phyloP scores from a whole-genome alignment of 2,113 vertebrate species.

The Halichoeres trimaculatus region DNA sequence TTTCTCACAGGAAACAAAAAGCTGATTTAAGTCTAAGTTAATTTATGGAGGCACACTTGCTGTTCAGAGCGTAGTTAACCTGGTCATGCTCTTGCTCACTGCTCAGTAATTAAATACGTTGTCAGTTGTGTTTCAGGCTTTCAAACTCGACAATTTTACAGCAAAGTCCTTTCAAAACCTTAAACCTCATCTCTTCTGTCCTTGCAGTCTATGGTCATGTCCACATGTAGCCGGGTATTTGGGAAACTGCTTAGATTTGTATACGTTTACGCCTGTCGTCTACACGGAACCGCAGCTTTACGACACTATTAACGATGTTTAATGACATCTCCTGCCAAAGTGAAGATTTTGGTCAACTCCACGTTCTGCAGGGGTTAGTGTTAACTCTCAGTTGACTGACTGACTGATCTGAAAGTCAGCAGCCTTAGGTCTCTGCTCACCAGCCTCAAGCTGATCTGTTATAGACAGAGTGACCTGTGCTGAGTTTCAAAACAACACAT shows the following conservation, averaged over 20 bases:
- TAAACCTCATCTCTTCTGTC: too few species aligned
- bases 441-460: background rate
- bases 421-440: background rate
- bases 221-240: too few species aligned
- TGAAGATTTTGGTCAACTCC: too few species aligned
- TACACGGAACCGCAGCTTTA: too few species aligned
- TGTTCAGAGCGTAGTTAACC: background rate
- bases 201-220: too few species aligned
- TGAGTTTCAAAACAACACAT: background rate
- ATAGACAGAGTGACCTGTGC: background rate
- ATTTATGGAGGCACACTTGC: background rate
- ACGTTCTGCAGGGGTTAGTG: too few species aligned
- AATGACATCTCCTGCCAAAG: too few species aligned
- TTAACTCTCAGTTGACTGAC: too few species aligned
- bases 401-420: background rate
- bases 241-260: too few species aligned
- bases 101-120: background rate
- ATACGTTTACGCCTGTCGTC: too few species aligned
- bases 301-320: too few species aligned
- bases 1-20: too few species aligned
- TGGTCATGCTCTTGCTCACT: background rate
- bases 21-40: background rate
- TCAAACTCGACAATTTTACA: background rate
- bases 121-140: background rate
- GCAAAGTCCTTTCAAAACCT: background rate